Base-by-base conservation (phyloP, 2,888 invertebrate species). In the Luffia ferchaultella region DNA sequence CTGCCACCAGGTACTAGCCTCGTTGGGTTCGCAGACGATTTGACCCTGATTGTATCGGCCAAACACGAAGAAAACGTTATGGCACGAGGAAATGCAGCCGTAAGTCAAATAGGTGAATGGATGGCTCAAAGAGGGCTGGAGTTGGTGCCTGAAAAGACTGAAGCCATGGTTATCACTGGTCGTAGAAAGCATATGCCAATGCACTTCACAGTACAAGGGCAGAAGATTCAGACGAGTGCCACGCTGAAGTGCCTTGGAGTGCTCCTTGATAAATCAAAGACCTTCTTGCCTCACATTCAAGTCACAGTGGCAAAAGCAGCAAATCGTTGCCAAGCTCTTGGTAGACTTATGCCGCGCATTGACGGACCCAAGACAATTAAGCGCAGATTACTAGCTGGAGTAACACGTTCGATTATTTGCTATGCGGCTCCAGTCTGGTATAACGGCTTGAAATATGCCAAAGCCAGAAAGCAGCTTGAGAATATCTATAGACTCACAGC, bases 21-120 rank as follows among this genome's bases (percentile, higher is more conserved):
- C 0, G 40, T 50, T 2, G 50, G 54, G 20, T 56, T 53, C 20
- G 56, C 56, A 15, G 52, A 55, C 20, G 55, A 54, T 48, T 51
- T 51, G 15, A 20, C 52, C n/a, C 48, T 55, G 16, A 18, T 48
- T 16, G 48, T 45, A 16, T 44, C 44, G 42, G 46, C 30, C 16
- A 15, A 42, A 41, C 41, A 47, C 44, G 42, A 42, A 16, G 41
- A 42, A 45, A 48, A 48, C 5, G 51, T 45, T 30, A 42, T 42
- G 17, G 40, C 42, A 18, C 19, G 46, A 18, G 40, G 40, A 9
- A 40, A 40, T 40, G 40, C 40, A 40, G 40, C 40, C 9, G 40
- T 40, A 15, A 40, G 15, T 40, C 40, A 15, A 15, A 40, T 40
- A 17, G 50, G n/a, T 16, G 40, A 15, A 15, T 46, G 50, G 45